Conservation (phyloP, 1,140 invertebrate species). For the Lasioglossum baleicum region DNA sequence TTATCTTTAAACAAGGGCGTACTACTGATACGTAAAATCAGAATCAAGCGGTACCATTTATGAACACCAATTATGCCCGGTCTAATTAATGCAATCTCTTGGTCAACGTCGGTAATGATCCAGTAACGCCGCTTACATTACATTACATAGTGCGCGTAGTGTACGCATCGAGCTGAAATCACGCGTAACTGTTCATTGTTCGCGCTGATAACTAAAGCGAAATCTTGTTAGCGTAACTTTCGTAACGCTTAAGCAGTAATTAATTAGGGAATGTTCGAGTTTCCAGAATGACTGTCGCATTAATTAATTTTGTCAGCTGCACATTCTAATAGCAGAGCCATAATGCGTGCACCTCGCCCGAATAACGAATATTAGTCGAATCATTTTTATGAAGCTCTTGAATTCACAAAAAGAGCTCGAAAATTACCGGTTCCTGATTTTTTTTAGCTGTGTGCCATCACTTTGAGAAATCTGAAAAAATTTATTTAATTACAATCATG, state of each 20-base stretch:
- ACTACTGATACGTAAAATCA: neutral
- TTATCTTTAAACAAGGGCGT: neutral
- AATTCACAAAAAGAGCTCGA: too few species aligned
- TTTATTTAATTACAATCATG: too few species aligned
- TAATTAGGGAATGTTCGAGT: neutral
- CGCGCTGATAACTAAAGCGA: slow-evolving; percentile 15
- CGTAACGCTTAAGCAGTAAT: neutral
- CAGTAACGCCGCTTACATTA: slow-evolving; percentile 34
- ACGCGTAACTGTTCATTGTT: slow-evolving; percentile 1
- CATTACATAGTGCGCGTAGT: neutral
- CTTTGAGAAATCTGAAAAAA: too few species aligned
- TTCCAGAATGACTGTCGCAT: too few species aligned
- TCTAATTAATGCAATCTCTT: slow-evolving; percentile 35
- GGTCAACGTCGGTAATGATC: slow-evolving; percentile 35
- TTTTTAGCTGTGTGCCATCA: too few species aligned
- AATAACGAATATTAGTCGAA: too few species aligned
- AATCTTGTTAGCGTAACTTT: neutral
- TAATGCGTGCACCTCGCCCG: too few species aligned
- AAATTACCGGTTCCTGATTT: too few species aligned
- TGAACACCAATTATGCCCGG: slow-evolving; percentile 23
- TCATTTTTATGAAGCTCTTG: too few species aligned
- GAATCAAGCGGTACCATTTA: neutral
- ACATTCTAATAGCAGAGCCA: too few species aligned
- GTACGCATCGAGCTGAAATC: neutral
- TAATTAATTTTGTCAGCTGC: too few species aligned